These are phyloP conservation scores for Synergus umbraculus DNA, from an alignment of 2,888 invertebrate species.

Conservation along the genomic window DNA sequence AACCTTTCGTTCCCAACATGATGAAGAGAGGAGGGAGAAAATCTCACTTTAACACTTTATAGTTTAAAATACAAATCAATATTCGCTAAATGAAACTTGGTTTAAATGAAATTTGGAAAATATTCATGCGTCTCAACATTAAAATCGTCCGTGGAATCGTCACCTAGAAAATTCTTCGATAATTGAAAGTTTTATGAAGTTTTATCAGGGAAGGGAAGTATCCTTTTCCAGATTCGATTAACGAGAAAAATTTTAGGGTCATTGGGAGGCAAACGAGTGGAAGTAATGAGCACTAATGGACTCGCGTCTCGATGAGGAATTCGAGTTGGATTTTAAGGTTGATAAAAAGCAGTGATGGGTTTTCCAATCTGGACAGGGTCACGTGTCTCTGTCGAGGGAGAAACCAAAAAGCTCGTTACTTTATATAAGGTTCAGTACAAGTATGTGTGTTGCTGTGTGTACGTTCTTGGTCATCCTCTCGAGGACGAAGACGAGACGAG, in stretches of 20 bases:
- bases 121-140: no score
- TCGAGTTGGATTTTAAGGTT: neutral
- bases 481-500: constrained; percentile 39
- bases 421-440: constrained; percentile 38
- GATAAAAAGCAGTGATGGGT: neutral
- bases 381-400: constrained; percentile 45
- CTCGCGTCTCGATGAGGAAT: neutral
- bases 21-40: no score
- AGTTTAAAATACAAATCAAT: no score
- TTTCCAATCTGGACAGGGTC: constrained; percentile 41
- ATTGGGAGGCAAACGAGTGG: neutral
- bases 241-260: neutral
- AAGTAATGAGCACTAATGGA: constrained; percentile 19
- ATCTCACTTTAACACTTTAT: no score
- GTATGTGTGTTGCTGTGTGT: constrained; percentile 21
- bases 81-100: no score
- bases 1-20: no score
- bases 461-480: constrained; percentile 7
- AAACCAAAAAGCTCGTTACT: constrained; percentile 19
- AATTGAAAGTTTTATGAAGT: no score
- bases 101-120: no score
- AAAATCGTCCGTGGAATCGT: no score
- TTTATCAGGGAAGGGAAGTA: neutral
- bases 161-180: no score
- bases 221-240: neutral